Conservation (phyloP, 2,113 vertebrate genomes). For the Halcyon senegalensis region DNA sequence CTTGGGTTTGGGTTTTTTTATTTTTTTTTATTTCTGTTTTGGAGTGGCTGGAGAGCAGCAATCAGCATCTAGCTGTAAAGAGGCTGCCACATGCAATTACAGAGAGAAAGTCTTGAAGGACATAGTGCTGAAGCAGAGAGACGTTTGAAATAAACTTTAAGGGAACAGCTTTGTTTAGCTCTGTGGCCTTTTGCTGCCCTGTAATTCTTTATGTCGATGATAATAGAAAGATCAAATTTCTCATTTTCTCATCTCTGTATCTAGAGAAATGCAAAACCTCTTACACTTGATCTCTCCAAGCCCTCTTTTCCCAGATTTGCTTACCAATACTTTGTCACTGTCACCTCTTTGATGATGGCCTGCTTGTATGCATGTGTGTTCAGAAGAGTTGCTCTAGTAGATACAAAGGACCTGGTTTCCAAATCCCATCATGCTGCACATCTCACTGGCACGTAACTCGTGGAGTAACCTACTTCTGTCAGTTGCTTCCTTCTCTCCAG, state of each 20-base stretch:
- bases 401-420: background rate
- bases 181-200: background rate
- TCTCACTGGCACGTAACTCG: background rate
- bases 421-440: background rate
- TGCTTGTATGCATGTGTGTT: background rate
- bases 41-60: background rate
- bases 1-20: background rate
- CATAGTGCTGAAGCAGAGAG: background rate
- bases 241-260: constrained; percentile 43
- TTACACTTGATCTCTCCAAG: constrained; percentile 70
- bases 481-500: background rate
- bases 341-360: constrained; percentile 73
- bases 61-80: background rate
- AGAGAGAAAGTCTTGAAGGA: constrained; percentile 49
- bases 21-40: background rate
- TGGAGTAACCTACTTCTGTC: constrained; percentile 31
- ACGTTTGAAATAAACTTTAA: constrained; percentile 53
- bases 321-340: constrained; percentile 84
- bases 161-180: constrained; percentile 42
- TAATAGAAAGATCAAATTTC: constrained; percentile 61
- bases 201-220: constrained; percentile 48
- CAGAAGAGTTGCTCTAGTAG: constrained; percentile 9
- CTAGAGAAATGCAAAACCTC: constrained; percentile 41
- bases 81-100: constrained; percentile 52
- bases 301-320: constrained; percentile 70